These are phyloP conservation scores for Azorinus chamasolen DNA, from an alignment of 2,888 invertebrate genomes.

Conservation along the genomic window DNA sequence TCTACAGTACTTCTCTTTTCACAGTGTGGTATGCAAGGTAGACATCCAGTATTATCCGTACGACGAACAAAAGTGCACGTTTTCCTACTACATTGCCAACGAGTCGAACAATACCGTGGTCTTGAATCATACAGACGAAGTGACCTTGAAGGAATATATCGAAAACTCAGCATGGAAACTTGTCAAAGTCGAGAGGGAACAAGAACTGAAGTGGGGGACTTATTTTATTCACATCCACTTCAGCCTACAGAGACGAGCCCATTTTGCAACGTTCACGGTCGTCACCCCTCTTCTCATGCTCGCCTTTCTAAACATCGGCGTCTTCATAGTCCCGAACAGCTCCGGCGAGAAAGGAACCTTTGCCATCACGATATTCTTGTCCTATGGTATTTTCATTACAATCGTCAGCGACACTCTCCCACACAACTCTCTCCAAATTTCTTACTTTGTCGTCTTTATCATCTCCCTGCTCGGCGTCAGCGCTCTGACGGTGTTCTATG, in stretches of 20 bases:
- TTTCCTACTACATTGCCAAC: slow-evolving; percentile 25
- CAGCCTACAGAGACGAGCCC: slow-evolving; percentile 6
- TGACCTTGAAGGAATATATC: slow-evolving; percentile 6
- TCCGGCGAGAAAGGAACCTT: slow-evolving; percentile 40
- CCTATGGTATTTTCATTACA: slow-evolving; percentile 36
- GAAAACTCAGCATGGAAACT: slow-evolving; percentile 39
- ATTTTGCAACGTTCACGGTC: slow-evolving; percentile 23
- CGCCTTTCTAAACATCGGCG: slow-evolving; percentile 23
- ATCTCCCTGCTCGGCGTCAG: slow-evolving; percentile 12
- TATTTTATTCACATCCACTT: slow-evolving; percentile 19
- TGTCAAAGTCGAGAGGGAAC: neutral
- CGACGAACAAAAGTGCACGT: slow-evolving; percentile 22
- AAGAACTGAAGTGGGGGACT: neutral
- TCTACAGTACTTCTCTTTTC: too few species aligned
- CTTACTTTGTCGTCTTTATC: slow-evolving; percentile 27
- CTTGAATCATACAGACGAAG: slow-evolving; percentile 8
- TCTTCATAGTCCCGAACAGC: slow-evolving; percentile 32
- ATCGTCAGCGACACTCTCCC: slow-evolving; percentile 27
- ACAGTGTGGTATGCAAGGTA: slow-evolving; percentile 26
- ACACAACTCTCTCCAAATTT: slow-evolving; percentile 25
- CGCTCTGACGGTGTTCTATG: slow-evolving; percentile 19
- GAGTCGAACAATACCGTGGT: slow-evolving; percentile 12
- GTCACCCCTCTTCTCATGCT: slow-evolving; percentile 27
- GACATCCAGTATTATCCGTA: slow-evolving; percentile 32
- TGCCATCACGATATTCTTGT: slow-evolving; percentile 33